phyloP scores from a whole-genome alignment of 2,113 vertebrate genomes.

The Ciconia maguari region DNA sequence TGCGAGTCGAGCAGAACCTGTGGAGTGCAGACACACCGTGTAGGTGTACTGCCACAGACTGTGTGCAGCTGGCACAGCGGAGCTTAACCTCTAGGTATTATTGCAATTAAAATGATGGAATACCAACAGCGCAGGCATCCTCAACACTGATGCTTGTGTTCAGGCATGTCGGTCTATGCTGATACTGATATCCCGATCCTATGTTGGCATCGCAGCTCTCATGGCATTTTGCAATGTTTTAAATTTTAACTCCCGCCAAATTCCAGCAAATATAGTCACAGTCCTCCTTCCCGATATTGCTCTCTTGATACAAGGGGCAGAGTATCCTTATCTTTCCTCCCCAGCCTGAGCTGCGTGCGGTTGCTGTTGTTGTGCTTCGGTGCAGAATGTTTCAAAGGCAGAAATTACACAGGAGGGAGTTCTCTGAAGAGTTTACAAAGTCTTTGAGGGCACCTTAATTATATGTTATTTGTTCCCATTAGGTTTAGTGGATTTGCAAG shows the following conservation, averaged over 20 bases:
- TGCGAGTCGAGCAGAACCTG: background rate
- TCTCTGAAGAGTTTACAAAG: background rate
- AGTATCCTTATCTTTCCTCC: background rate
- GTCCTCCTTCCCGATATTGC: background rate
- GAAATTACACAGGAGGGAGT: background rate
- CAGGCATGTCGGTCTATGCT: constrained; percentile 5
- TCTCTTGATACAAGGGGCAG: background rate
- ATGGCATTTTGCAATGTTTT: background rate
- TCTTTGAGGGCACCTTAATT: background rate
- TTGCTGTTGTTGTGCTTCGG: background rate
- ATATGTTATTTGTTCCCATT: background rate
- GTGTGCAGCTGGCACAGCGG: background rate
- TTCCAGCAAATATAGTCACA: background rate
- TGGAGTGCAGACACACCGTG: background rate
- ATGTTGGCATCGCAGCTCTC: background rate
- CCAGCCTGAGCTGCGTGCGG: background rate
- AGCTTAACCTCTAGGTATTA: constrained; percentile 27
- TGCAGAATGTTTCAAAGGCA: background rate
- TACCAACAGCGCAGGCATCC: background rate
- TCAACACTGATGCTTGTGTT: background rate
- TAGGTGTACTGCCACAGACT: background rate
- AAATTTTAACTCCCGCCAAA: background rate
- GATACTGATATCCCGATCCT: background rate
- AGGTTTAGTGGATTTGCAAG: background rate
- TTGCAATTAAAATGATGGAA: constrained; percentile 39